A percentile compares a stretch with the other conserved stretches of the same genome.
These are phyloP conservation scores for Protonibea diacanthus DNA, from an alignment of 2,797 vertebrate species.

Conservation along the genomic window DNA sequence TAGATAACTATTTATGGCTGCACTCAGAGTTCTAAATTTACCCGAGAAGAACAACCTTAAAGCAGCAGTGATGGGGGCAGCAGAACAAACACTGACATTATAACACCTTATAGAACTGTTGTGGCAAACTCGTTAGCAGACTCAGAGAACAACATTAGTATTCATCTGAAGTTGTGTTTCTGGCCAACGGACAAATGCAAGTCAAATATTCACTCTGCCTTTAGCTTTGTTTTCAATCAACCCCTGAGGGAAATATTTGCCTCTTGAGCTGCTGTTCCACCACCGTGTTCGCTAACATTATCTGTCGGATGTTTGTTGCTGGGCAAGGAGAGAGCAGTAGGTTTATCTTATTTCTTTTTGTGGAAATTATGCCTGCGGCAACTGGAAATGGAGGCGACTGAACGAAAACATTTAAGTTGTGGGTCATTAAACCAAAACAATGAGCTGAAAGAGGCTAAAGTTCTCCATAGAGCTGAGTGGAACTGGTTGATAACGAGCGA, in stretches of 20 bases:
- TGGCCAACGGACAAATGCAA: neutral
- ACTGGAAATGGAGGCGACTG: neutral
- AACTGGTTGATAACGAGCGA: too few relatives aligned
- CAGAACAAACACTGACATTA: neutral
- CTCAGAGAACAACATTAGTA: neutral
- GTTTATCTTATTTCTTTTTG: neutral
- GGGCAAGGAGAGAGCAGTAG: neutral
- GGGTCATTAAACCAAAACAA: neutral
- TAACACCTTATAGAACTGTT: neutral
- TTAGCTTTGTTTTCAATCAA: constrained; percentile 17
- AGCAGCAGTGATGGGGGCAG: neutral
- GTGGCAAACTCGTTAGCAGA: neutral
- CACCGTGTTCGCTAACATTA: neutral
- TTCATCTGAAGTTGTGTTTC: neutral
- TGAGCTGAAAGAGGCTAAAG: neutral
- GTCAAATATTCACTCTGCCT: constrained; percentile 2
- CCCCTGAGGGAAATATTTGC: neutral
- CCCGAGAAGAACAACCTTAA: neutral
- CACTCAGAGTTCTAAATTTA: constrained; percentile 30
- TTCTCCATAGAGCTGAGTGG: neutral
- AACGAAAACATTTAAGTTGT: neutral
- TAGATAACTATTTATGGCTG: constrained; percentile 28
- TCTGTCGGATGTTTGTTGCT: neutral
- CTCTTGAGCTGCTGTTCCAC: neutral
- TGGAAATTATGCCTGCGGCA: neutral